Evolutionary conservation across 2,888 invertebrate species (phyloP).

Genomic region (Subacronicta megacephala): DNA sequence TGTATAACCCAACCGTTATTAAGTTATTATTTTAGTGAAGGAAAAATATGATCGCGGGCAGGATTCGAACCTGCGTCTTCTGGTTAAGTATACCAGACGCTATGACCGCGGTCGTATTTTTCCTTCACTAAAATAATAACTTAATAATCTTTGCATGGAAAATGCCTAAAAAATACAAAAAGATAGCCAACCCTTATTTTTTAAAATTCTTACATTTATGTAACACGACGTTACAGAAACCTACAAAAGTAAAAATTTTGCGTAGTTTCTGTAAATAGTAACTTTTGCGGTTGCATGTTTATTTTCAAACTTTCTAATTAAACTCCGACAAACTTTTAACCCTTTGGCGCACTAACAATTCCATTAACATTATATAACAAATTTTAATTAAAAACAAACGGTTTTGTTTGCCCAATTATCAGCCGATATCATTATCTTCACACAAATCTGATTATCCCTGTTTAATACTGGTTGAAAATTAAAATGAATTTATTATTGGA

Average conservation of each 20-base stretch:
- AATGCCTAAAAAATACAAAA: no score
- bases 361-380: constrained; percentile 27
- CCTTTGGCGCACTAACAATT: constrained; percentile 12
- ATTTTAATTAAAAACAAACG: constrained; percentile 64
- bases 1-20: no score
- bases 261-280: neutral
- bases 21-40: no score
- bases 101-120: no score
- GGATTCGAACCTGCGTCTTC: no score
- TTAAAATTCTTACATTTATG: neutral
- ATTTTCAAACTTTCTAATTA: constrained; percentile 5
- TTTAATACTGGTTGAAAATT: constrained; percentile 61
- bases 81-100: no score
- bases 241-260: neutral
- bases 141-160: no score
- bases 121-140: no score
- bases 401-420: constrained; percentile 61
- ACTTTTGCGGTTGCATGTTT: neutral
- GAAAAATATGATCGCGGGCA: no score
- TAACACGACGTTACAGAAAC: neutral
- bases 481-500: constrained; percentile 59
- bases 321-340: neutral
- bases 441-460: constrained; percentile 65
- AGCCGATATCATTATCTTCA: constrained; percentile 63
- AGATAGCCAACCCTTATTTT: no score